These are phyloP conservation scores for Caloenas nicobarica DNA, from an alignment of 2,113 vertebrate genomes.

Conservation along the genomic window DNA sequence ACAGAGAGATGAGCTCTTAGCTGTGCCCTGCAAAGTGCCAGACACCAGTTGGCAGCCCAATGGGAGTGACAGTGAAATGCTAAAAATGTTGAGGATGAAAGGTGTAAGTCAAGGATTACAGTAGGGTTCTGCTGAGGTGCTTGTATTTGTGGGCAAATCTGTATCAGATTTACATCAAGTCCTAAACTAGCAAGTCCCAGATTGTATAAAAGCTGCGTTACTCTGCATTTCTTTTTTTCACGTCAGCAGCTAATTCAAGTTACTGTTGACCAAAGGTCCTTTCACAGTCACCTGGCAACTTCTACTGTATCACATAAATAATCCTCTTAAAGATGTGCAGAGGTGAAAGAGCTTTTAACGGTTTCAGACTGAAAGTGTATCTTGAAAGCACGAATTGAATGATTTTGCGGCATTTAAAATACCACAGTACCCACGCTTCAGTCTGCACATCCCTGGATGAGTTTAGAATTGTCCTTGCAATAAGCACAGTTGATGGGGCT, in stretches of 20 bases:
- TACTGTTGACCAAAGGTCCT: conserved; percentile 31
- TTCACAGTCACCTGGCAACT: conserved; percentile 39
- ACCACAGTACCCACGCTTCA: background rate
- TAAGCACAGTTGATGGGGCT: conserved; percentile 8
- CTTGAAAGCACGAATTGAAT: conserved; percentile 25
- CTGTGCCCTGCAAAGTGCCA: background rate
- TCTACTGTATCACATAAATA: conserved; percentile 37
- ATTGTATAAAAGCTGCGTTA: background rate
- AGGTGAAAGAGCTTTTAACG: background rate
- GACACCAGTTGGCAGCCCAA: background rate
- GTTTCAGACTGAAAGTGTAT: background rate
- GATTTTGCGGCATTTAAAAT: conserved; percentile 9
- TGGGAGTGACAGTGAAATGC: background rate
- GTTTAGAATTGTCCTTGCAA: conserved; percentile 23
- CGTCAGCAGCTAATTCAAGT: conserved; percentile 6
- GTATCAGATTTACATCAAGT: conserved; percentile 13
- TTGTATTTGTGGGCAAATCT: background rate
- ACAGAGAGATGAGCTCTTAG: background rate
- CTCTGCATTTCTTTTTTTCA: background rate
- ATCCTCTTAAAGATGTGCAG: conserved; percentile 25
- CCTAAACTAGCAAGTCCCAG: background rate
- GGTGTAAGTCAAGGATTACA: background rate
- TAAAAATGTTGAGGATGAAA: conserved; percentile 26
- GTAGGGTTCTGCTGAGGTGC: background rate
- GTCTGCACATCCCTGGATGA: conserved; percentile 1